phyloP scores from a whole-genome alignment of 2,113 vertebrate genomes.

The Proteles cristata region DNA sequence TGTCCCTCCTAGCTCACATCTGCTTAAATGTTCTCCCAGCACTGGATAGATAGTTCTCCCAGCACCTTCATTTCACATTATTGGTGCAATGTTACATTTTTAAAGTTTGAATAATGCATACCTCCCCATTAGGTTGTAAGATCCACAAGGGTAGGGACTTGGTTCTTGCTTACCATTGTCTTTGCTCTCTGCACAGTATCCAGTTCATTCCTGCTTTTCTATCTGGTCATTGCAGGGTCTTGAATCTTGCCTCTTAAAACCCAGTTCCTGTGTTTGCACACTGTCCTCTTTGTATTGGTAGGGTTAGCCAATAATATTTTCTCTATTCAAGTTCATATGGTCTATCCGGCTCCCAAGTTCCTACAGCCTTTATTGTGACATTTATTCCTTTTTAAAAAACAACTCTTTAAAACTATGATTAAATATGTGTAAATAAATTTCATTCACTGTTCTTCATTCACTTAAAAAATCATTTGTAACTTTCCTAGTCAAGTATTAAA shows the following conservation, averaged over 20 bases:
- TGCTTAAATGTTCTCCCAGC: not conserved
- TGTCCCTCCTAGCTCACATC: not conserved
- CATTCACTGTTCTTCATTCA: not conserved
- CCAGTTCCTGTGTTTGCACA: not conserved
- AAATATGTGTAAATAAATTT: constrained; percentile 10
- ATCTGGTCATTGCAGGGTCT: not conserved
- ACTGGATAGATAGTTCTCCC: not conserved
- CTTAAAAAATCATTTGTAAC: not conserved
- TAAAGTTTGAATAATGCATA: not conserved
- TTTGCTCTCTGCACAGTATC: not conserved
- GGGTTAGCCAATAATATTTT: not conserved
- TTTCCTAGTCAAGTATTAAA: constrained; percentile 13
- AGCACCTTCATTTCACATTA: not conserved
- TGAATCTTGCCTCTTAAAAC: not conserved
- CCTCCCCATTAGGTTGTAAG: not conserved
- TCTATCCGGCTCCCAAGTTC: not conserved
- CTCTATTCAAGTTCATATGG: not conserved
- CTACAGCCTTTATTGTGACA: not conserved
- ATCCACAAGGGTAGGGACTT: not conserved
- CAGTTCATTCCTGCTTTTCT: not conserved
- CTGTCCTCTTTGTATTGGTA: not conserved
- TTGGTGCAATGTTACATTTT: not conserved
- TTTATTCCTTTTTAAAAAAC: not conserved
- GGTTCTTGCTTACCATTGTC: not conserved
- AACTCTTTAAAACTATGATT: not conserved